These are phyloP conservation scores for Pelodytes ibericus DNA, from an alignment of 2,797 vertebrate species.

Conservation along the genomic window DNA sequence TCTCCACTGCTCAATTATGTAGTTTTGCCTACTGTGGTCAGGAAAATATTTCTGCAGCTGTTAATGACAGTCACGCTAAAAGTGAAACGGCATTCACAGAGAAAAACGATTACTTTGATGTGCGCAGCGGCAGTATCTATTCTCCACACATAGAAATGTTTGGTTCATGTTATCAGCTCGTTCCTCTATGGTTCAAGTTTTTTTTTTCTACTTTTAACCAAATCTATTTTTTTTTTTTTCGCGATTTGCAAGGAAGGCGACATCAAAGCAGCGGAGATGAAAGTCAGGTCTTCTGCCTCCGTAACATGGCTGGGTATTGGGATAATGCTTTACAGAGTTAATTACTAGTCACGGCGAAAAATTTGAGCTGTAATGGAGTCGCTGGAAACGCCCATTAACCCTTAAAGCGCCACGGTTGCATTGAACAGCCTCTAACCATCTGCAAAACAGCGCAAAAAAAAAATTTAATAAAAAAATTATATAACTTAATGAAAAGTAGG, in stretches of 20 bases:
- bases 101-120: conserved; percentile 43
- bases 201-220: conserved; percentile 43
- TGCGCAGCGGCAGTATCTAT: conserved; percentile 37
- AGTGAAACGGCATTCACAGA: conserved; percentile 7
- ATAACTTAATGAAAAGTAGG: too few species aligned
- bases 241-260: conserved; percentile 3
- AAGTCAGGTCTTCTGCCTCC: conserved; percentile 23
- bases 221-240: too few species aligned
- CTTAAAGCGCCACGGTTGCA: too few species aligned
- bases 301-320: conserved; percentile 32
- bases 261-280: conserved; percentile 38
- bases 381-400: too few species aligned
- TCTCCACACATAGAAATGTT: conserved; percentile 25
- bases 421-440: too few species aligned
- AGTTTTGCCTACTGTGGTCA: too few species aligned
- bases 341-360: conserved; percentile 3
- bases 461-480: too few species aligned
- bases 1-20: too few species aligned
- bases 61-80: conserved; percentile 24
- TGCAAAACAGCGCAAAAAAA: too few species aligned
- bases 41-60: too few species aligned
- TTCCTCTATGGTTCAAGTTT: conserved; percentile 33
- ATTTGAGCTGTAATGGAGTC: not conserved
- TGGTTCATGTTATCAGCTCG: conserved; percentile 23
- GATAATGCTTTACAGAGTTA: conserved; percentile 33